A percentile compares a stretch with the other conserved stretches of the same genome.
phyloP scores from a whole-genome alignment of 2,888 invertebrate genomes.

The Anodontia alba region DNA sequence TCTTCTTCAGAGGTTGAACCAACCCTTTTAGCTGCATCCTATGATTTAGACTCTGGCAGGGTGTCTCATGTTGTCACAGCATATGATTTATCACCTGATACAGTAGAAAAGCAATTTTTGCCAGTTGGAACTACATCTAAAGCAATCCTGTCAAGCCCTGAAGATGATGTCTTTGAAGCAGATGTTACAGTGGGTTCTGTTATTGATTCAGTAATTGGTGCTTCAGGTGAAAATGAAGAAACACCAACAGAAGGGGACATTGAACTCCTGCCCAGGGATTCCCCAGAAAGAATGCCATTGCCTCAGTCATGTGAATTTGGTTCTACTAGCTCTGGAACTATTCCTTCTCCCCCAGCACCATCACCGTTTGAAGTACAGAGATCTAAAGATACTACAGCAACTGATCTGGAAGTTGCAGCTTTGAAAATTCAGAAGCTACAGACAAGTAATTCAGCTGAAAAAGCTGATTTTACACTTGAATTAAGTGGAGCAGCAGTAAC shows the following conservation, averaged over 20 bases:
- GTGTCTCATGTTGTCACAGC: slow-evolving; percentile 85
- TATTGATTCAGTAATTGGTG: slow-evolving; percentile 38
- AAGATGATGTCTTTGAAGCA: slow-evolving; percentile 85
- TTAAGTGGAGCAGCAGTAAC: slow-evolving; percentile 17
- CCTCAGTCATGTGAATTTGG: slow-evolving; percentile 39
- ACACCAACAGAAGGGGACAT: slow-evolving; percentile 66
- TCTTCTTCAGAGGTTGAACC: slow-evolving; percentile 92
- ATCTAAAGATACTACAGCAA: slow-evolving; percentile 56
- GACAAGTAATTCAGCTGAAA: slow-evolving; percentile 34
- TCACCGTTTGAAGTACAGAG: slow-evolving; percentile 70
- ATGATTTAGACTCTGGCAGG: slow-evolving; percentile 88
- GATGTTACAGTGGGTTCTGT: slow-evolving; percentile 77
- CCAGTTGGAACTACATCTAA: slow-evolving; percentile 87
- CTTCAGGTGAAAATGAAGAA: slow-evolving; percentile 47
- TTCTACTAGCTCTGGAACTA: slow-evolving; percentile 56
- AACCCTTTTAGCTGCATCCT: slow-evolving; percentile 95
- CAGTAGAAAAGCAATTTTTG: slow-evolving; percentile 86
- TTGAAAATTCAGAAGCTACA: slow-evolving; percentile 67
- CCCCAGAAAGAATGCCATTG: slow-evolving; percentile 26
- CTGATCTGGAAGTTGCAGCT: slow-evolving; percentile 71
- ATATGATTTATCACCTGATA: slow-evolving; percentile 83
- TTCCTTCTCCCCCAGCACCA: slow-evolving; percentile 76
- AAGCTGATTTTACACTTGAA: slow-evolving; percentile 26
- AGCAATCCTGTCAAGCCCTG: slow-evolving; percentile 84
- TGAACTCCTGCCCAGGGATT: slow-evolving; percentile 55